Evolutionary conservation across 2,113 vertebrate genomes (phyloP).

Genomic region (Corapipo altera): DNA sequence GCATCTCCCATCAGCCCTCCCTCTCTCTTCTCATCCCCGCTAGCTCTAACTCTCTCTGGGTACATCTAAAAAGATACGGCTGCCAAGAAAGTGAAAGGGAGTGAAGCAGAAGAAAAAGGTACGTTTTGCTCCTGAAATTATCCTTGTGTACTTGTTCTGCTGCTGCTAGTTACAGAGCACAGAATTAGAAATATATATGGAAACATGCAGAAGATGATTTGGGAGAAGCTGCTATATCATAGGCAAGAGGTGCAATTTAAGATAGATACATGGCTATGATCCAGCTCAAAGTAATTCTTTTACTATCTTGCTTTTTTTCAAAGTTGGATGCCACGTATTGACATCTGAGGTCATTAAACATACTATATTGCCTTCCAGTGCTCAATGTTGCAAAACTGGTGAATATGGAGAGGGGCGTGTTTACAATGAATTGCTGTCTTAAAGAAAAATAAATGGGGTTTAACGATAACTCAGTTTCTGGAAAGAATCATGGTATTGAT

Average conservation of each 20-base stretch:
- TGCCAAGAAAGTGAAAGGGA: conserved; percentile 33
- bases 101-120: conserved; percentile 50
- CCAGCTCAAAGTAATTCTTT: not conserved
- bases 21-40: conserved; percentile 3
- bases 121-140: conserved; percentile 37
- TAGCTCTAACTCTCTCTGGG: conserved; percentile 15
- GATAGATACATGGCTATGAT: not conserved
- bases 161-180: not conserved
- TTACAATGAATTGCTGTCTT: not conserved
- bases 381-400: not conserved
- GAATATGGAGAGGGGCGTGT: not conserved
- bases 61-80: conserved; percentile 43
- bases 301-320: not conserved
- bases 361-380: not conserved
- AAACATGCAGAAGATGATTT: not conserved
- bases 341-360: not conserved
- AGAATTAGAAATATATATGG: not conserved
- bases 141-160: not conserved
- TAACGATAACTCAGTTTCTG: conserved; percentile 39
- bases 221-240: not conserved
- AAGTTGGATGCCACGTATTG: not conserved
- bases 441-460: conserved; percentile 10
- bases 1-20: conserved; percentile 34
- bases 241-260: not conserved
- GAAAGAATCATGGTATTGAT: conserved; percentile 61